Evolutionary conservation across 1,140 invertebrate genomes (phyloP).

Genomic region (Oryctes rhinoceros): DNA sequence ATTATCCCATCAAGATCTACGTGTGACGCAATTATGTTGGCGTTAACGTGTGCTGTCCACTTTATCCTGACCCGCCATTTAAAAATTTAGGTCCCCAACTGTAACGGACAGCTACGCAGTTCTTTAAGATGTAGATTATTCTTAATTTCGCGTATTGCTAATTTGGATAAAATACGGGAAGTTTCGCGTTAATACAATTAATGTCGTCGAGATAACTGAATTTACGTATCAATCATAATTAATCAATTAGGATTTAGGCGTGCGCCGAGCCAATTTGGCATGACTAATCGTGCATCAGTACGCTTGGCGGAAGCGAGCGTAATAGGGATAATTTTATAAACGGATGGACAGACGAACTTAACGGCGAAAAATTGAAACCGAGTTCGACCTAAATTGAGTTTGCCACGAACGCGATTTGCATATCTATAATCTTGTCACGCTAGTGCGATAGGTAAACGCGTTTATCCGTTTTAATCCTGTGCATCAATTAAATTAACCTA

Average conservation of each 20-base stretch:
- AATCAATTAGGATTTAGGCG: constrained; percentile 4
- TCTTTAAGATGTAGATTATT: neutral
- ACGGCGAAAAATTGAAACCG: constrained; percentile 2
- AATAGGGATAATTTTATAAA: constrained; percentile 23
- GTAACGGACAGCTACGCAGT: no score
- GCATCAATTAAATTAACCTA: no score
- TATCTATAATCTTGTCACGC: neutral
- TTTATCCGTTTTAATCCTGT: no score
- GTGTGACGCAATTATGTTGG: no score
- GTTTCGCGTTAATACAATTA: constrained; percentile 12
- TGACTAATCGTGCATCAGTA: constrained; percentile 4
- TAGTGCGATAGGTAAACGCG: no score
- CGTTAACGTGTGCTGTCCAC: no score
- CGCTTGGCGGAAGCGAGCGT: neutral
- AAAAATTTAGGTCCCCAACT: no score
- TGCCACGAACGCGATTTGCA: neutral
- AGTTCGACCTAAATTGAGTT: neutral
- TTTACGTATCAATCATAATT: constrained; percentile 17
- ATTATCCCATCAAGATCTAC: no score
- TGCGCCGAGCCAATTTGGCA: neutral
- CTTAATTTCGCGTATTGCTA: neutral
- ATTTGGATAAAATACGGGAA: constrained; percentile 15
- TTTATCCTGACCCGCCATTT: no score
- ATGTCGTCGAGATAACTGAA: constrained; percentile 7
- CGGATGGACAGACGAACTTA: neutral